Conservation (phyloP, 2,113 vertebrate species). For the Oceanodroma tethys region DNA sequence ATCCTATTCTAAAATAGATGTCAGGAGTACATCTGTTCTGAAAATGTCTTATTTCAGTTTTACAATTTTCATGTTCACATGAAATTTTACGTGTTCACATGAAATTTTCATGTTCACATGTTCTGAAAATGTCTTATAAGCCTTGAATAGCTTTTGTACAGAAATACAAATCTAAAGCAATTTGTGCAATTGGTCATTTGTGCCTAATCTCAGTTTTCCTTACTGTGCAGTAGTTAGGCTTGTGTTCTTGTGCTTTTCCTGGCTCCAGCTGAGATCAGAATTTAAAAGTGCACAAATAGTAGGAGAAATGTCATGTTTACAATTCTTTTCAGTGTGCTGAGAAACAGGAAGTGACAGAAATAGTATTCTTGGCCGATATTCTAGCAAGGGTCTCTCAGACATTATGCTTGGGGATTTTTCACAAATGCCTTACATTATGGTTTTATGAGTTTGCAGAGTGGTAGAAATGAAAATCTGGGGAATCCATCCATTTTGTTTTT, state of each 20-base stretch:
- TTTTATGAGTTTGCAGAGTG: background rate
- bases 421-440: background rate
- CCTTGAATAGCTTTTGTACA: background rate
- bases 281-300: background rate
- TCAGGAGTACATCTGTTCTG: background rate
- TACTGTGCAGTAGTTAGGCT: background rate
- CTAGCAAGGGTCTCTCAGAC: background rate
- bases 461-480: background rate
- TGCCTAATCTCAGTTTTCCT: background rate
- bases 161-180: background rate
- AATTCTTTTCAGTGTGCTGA: background rate
- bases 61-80: no score
- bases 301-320: slow-evolving; percentile 46
- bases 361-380: background rate
- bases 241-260: background rate
- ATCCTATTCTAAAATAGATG: background rate
- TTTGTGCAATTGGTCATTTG: background rate
- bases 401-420: background rate
- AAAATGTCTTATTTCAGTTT: background rate
- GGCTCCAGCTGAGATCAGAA: background rate
- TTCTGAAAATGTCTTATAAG: background rate
- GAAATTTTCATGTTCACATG: no score
- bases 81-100: no score
- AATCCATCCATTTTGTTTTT: background rate
- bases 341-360: slow-evolving; percentile 56